These are phyloP conservation scores for Drosophila antonietae DNA, from an alignment of 2,888 invertebrate genomes.

Conservation along the genomic window DNA sequence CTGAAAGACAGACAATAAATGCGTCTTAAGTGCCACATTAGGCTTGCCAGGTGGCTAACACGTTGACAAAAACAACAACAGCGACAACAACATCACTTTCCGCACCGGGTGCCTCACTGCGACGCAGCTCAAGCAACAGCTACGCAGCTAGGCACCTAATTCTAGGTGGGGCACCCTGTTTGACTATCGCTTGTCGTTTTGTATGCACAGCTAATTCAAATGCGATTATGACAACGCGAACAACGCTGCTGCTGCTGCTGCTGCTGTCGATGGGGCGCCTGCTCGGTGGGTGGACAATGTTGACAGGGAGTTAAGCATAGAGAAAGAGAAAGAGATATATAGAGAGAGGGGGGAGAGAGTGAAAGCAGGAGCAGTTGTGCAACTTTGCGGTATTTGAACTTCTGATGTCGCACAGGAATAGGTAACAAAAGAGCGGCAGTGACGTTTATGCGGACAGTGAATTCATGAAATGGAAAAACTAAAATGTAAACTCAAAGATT, in stretches of 20 bases:
- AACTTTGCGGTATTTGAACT: constrained; percentile 78
- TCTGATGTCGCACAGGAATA: constrained; percentile 56
- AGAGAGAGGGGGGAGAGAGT: not conserved
- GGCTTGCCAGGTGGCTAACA: constrained; percentile 63
- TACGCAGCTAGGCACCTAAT: too few species aligned
- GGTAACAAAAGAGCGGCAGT: constrained; percentile 44
- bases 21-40: constrained; percentile 78
- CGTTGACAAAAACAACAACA: constrained; percentile 19
- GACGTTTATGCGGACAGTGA: constrained; percentile 47
- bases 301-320: constrained; percentile 15
- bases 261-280: constrained; percentile 8
- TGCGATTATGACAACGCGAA: constrained; percentile 77
- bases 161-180: constrained; percentile 56
- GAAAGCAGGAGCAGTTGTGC: constrained; percentile 36
- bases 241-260: constrained; percentile 40
- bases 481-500: not conserved
- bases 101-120: constrained; percentile 46
- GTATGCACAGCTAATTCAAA: constrained; percentile 77
- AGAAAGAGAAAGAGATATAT: not conserved
- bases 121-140: not conserved
- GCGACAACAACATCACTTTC: not conserved
- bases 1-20: constrained; percentile 76
- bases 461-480: constrained; percentile 1
- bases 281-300: constrained; percentile 20
- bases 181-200: constrained; percentile 41